Conservation (phyloP, 2,113 vertebrate genomes). For the Antechinus stuartii region DNA sequence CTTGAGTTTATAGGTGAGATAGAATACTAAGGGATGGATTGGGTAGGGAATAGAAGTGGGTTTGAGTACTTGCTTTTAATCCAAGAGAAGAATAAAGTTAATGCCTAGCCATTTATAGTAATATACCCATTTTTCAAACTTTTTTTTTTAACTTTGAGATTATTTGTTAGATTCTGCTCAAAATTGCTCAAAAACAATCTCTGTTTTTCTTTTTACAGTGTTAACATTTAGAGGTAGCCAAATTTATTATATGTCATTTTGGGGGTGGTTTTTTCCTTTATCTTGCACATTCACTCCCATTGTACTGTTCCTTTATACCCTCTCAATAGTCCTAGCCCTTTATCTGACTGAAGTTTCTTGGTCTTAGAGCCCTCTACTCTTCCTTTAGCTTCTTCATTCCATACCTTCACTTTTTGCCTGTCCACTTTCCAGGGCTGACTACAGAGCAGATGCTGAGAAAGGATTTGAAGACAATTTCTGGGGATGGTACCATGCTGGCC, state of each 20-base stretch:
- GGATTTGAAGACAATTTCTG: constrained; percentile 91
- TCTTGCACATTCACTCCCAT: not conserved
- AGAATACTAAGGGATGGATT: not conserved
- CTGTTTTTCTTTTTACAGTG: not conserved
- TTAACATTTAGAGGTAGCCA: not conserved
- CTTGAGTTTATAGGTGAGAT: not conserved
- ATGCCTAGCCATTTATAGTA: not conserved
- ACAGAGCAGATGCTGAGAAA: constrained; percentile 95
- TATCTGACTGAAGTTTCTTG: not conserved
- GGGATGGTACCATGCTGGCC: constrained; percentile 79
- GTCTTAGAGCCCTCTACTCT: not conserved
- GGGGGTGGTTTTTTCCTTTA: constrained; percentile 11
- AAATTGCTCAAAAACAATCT: not conserved
- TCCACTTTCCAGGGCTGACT: constrained; percentile 86
- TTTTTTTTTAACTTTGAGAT: not conserved
- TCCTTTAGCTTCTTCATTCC: constrained; percentile 6
- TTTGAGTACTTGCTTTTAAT: not conserved
- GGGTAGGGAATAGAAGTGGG: not conserved
- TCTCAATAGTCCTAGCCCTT: not conserved
- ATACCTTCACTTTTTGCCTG: fast-evolving
- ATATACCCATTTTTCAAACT: not conserved
- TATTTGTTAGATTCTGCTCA: not conserved
- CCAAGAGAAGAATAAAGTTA: not conserved
- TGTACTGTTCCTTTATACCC: not conserved
- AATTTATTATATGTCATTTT: not conserved